A percentile compares a stretch with the other conserved stretches of the same genome.
These are phyloP conservation scores for Eptesicus fuscus DNA, from an alignment of 2,113 vertebrate genomes.

Conservation along the genomic window DNA sequence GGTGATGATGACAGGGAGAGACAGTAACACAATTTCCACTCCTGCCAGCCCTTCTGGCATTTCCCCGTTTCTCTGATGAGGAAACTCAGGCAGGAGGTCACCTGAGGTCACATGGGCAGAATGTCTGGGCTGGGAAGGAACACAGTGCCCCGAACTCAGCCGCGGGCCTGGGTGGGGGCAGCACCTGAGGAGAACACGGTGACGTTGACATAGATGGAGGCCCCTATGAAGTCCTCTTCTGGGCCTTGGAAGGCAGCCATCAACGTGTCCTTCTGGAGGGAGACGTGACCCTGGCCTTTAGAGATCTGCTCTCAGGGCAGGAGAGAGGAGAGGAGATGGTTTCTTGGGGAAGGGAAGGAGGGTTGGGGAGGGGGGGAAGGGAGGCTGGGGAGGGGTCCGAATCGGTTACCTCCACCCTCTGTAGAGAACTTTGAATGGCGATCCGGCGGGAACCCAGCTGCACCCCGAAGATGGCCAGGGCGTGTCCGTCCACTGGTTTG, in stretches of 20 bases:
- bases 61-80: background rate
- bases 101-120: background rate
- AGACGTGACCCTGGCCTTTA: background rate
- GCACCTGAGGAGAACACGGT: constrained; percentile 65
- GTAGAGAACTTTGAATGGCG: constrained; percentile 74
- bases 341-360: background rate
- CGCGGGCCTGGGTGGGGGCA: background rate
- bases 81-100: background rate
- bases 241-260: background rate
- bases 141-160: background rate
- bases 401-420: constrained; percentile 73
- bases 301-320: background rate
- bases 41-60: background rate
- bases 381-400: fast-evolving
- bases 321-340: background rate
- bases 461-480: constrained; percentile 80
- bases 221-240: background rate
- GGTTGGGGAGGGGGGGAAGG: background rate
- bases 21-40: background rate
- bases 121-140: background rate
- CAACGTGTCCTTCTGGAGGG: background rate
- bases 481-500: constrained; percentile 73
- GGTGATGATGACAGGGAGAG: background rate
- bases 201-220: constrained; percentile 55
- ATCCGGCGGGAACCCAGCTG: constrained; percentile 22